These are phyloP conservation scores for Drosophila carrolli DNA, from an alignment of 1,140 invertebrate species.

Conservation along the genomic window DNA sequence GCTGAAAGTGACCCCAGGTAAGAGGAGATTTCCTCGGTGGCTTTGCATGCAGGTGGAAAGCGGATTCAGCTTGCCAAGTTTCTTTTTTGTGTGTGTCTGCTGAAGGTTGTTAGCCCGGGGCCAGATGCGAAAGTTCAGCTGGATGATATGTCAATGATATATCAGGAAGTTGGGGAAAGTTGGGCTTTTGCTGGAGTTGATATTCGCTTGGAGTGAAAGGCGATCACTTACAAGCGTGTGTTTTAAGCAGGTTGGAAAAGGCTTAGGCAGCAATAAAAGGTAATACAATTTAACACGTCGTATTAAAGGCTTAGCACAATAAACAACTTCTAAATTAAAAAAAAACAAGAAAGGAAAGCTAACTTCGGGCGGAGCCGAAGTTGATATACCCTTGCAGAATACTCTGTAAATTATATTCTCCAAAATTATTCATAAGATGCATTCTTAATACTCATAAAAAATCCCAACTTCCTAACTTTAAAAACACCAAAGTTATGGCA, in stretches of 20 bases:
- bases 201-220: background rate
- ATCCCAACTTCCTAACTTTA: too few species aligned
- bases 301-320: too few species aligned
- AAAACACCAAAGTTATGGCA: too few species aligned
- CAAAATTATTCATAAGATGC: too few species aligned
- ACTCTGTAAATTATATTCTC: too few species aligned
- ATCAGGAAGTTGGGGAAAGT: conserved; percentile 19
- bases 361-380: too few species aligned
- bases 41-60: conserved; percentile 53
- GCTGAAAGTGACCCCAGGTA: conserved; percentile 74
- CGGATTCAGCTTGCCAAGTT: conserved; percentile 23
- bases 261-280: too few species aligned
- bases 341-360: too few species aligned
- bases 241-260: background rate
- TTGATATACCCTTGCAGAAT: too few species aligned
- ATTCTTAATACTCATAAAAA: too few species aligned
- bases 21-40: conserved; percentile 70
- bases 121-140: conserved; percentile 51
- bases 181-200: conserved; percentile 15
- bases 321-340: too few species aligned
- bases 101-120: conserved; percentile 68
- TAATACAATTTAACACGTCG: too few species aligned
- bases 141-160: conserved; percentile 67
- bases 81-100: conserved; percentile 21
- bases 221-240: conserved; percentile 1